A percentile compares a stretch with the other conserved stretches of the same genome.
Conservation (phyloP, 2,113 vertebrate species). For the Haemorhous mexicanus region DNA sequence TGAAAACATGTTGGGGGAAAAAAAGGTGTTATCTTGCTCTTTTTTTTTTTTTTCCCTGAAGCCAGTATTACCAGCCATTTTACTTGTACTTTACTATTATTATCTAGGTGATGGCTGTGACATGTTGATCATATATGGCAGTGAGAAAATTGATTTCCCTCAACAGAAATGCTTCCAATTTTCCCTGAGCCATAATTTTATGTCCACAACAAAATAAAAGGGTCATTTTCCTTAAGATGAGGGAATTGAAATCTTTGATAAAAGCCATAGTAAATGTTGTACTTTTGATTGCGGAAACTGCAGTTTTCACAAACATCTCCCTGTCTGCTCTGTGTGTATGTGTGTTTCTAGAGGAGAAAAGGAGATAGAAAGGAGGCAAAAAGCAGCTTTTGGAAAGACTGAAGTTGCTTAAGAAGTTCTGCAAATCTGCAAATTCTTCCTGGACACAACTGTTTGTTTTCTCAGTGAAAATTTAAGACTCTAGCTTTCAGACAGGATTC, state of each 20-base stretch:
- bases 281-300: constrained; percentile 83
- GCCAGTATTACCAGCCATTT: constrained; percentile 80
- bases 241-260: constrained; percentile 94
- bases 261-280: constrained; percentile 88
- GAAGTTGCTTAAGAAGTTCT: constrained; percentile 32
- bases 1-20: constrained; percentile 21
- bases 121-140: constrained; percentile 90
- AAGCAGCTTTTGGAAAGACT: constrained; percentile 12
- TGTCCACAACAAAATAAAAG: constrained; percentile 99
- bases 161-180: constrained; percentile 97
- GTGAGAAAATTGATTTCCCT: constrained; percentile 98
- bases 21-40: constrained; percentile 50
- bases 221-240: constrained; percentile 92
- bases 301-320: constrained; percentile 75
- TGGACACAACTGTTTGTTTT: not conserved
- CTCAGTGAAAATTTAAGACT: not conserved
- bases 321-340: constrained; percentile 54
- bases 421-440: not conserved
- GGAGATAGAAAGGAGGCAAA: not conserved
- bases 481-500: not conserved
- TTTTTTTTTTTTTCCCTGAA: constrained; percentile 57
- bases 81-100: constrained; percentile 83
- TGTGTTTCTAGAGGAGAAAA: not conserved
- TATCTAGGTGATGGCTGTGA: constrained; percentile 86
- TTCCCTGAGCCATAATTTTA: constrained; percentile 97